Percentiles rank a stretch among this genome's conserved stretches.
Conservation (phyloP, 2,797 vertebrate species). For the Chelidonichthys spinosus region DNA sequence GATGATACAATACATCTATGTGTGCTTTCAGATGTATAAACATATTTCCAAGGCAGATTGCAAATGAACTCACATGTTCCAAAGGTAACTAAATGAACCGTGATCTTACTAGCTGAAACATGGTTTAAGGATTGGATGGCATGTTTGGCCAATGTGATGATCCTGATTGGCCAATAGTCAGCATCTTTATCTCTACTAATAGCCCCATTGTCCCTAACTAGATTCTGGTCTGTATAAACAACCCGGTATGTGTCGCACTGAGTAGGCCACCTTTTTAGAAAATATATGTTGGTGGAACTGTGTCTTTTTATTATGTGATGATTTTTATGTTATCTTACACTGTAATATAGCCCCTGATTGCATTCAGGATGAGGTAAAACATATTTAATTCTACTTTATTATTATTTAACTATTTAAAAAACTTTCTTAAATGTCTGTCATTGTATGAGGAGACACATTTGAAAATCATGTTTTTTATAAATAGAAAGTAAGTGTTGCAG, state of each 20-base stretch:
- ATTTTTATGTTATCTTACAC: not conserved
- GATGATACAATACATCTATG: not conserved
- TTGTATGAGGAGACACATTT: not conserved
- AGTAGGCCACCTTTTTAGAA: not conserved
- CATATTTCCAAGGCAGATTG: too few species aligned
- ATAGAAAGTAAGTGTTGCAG: not conserved
- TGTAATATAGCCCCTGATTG: not conserved
- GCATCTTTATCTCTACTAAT: not conserved
- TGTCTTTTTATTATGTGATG: constrained; percentile 1
- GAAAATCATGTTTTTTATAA: not conserved
- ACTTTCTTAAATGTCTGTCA: too few species aligned
- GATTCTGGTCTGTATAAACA: constrained; percentile 27
- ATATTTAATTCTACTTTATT: too few species aligned
- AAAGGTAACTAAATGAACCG: not conserved
- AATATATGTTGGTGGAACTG: not conserved
- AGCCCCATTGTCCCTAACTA: constrained; percentile 16
- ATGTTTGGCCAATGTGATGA: not conserved
- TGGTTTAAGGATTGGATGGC: not conserved
- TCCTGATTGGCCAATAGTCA: not conserved
- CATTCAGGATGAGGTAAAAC: not conserved
- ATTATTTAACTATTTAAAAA: too few species aligned
- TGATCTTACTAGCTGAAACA: not conserved
- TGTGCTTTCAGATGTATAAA: not conserved
- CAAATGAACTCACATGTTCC: not conserved
- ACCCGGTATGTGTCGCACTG: not conserved